Base-by-base conservation (phyloP, 2,888 invertebrate genomes). In the Campoplex capitator region DNA sequence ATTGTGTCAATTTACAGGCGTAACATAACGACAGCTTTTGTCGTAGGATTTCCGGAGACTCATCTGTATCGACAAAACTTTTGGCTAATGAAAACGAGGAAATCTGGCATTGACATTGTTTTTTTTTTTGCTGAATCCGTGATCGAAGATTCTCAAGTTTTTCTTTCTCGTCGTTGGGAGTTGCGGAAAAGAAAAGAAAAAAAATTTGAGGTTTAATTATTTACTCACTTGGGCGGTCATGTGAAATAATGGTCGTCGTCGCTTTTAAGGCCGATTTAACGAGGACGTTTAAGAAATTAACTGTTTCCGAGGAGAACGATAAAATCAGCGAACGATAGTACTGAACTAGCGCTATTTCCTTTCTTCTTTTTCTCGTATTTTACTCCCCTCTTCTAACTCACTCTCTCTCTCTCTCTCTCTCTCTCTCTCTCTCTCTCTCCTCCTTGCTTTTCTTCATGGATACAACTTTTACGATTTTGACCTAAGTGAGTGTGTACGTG, bases 251-350 rank as follows among this genome's bases (percentile, higher is more conserved):
- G 28, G 38, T 88, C 75, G 45, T 67, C 32, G 56, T 38, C 48
- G 58, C 84, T 87, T 89, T 88, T 80, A 87, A 89, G 70, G 88
- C 67, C 71, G 48, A 56, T 85, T 88, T 82, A 87, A 89, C 85
- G 86, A 83, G 68, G 54, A 78, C 83, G 74, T 87, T 85, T 77
- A 84, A 84, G 56, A 78, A 87, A 88, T 88, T 85, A 89, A 87
- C 83, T 78, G 86, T 88, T 88, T 87, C 87, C 87, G 82, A 85
- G 82, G 65, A 82, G 83, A 78, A 51, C 88, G 84, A 85, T 88
- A 88, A 89, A 89, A 87, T 88, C 85, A 75, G 56, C 67, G 62
- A 62, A 51, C 56, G 71, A 56, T 62, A 78, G 16, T 23, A 62
- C 18, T 70, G 77, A 71, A 84, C 42, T 28, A 51, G 28, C 67